phyloP scores from a whole-genome alignment of 2,113 vertebrate species.

The Myodes glareolus region DNA sequence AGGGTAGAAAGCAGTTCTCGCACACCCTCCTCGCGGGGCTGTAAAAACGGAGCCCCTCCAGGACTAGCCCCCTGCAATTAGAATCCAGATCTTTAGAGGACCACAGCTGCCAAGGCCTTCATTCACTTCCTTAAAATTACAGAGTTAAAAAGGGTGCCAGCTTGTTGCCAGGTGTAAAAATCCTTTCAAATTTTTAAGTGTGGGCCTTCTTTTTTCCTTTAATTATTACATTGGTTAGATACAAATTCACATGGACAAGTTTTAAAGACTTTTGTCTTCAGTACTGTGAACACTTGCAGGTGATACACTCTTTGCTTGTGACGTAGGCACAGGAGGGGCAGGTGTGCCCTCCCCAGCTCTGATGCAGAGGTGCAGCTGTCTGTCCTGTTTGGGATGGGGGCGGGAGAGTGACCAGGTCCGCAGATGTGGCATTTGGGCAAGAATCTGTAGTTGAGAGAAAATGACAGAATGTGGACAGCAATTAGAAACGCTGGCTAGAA shows the following conservation, averaged over 20 bases:
- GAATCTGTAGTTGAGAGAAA: not conserved
- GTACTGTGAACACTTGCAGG: not conserved
- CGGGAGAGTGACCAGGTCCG: not conserved
- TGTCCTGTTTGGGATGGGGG: not conserved
- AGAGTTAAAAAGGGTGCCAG: not conserved
- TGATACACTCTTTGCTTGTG: not conserved
- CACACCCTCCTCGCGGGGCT: not conserved
- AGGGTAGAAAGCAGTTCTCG: slow-evolving; percentile 28
- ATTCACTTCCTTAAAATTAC: not conserved
- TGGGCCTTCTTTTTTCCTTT: not conserved
- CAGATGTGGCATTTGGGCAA: not conserved
- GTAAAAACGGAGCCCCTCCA: slow-evolving; percentile 15
- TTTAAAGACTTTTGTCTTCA: not conserved
- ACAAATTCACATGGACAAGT: not conserved
- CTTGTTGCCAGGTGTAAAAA: not conserved
- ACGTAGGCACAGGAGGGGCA: not conserved
- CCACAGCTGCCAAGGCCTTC: not conserved
- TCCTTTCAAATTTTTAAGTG: not conserved
- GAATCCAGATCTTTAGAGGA: not conserved
- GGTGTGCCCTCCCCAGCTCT: not conserved
- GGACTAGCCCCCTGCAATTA: not conserved
- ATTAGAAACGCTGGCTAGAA: not conserved
- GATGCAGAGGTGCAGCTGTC: not conserved
- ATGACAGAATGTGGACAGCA: not conserved
- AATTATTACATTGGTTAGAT: not conserved